Percentiles rank a stretch among this genome's conserved stretches.
Conservation (phyloP, 1,140 invertebrate species). For the Rhopalosiphum padi region DNA sequence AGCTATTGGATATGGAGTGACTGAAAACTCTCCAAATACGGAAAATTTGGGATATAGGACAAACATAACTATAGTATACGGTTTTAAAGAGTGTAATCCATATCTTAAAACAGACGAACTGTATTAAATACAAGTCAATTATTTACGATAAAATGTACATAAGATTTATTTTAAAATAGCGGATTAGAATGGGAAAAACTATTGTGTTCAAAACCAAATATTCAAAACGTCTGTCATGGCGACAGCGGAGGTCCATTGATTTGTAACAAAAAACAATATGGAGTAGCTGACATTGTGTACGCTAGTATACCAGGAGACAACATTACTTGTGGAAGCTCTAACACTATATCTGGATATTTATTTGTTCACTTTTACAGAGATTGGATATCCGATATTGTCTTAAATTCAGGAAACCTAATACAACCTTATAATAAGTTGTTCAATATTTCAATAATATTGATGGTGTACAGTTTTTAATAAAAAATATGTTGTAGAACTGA, state of each 20-base stretch:
- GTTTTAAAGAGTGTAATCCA: background rate
- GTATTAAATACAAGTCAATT: background rate
- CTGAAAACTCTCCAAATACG: accelerated
- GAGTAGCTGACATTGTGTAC: background rate
- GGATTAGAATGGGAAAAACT: accelerated
- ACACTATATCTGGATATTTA: background rate
- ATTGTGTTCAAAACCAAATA: background rate
- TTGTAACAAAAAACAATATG: background rate
- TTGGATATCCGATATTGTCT: background rate
- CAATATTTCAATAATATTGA: background rate
- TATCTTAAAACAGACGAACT: too few relatives aligned
- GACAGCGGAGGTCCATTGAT: background rate
- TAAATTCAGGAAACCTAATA: background rate
- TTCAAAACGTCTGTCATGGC: background rate
- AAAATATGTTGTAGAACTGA: background rate
- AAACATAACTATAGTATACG: background rate
- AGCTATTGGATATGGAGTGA: background rate
- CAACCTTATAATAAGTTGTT: background rate
- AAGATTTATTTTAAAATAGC: background rate
- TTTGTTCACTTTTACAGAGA: background rate
- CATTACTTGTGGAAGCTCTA: background rate
- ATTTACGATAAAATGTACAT: background rate
- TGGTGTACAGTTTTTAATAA: background rate
- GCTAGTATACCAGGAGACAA: background rate
- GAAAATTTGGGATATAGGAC: background rate